These are phyloP conservation scores for Hippocampus comes DNA, from an alignment of 2,113 vertebrate species.

Conservation along the genomic window DNA sequence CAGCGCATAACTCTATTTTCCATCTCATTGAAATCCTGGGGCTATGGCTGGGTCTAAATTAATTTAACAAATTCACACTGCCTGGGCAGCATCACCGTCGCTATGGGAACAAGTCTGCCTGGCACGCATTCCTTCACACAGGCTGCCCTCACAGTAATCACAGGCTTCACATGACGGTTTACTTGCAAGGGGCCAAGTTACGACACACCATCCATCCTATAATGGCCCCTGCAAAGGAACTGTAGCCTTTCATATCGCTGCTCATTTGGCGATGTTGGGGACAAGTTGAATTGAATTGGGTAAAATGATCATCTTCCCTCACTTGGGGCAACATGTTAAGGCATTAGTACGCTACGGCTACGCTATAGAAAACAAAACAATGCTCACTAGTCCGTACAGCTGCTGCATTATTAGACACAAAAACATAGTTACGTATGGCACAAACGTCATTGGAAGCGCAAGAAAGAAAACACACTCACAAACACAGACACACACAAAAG, in stretches of 20 bases:
- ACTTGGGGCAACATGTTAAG: background rate
- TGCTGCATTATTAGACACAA: conserved; percentile 17
- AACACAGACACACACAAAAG: conserved; percentile 29
- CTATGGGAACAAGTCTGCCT: conserved; percentile 24
- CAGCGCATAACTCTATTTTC: background rate
- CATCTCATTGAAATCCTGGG: background rate
- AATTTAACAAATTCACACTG: background rate
- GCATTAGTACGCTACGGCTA: background rate
- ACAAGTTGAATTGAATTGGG: conserved; percentile 24
- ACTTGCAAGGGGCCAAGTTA: conserved; percentile 6
- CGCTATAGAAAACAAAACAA: background rate
- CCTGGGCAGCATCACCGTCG: background rate
- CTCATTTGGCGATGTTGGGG: conserved; percentile 13
- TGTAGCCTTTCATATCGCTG: conserved; percentile 24
- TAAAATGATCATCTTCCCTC: background rate
- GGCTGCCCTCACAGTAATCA: conserved; percentile 2
- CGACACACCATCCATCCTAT: conserved; percentile 8
- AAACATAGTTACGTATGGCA: conserved; percentile 20
- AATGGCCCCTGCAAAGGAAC: conserved; percentile 4
- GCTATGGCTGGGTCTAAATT: background rate
- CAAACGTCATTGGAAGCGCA: conserved; percentile 51
- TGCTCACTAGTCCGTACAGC: background rate
- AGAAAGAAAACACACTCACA: background rate
- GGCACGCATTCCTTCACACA: conserved; percentile 33
- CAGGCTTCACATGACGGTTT: conserved; percentile 5